Evolutionary conservation across 2,113 vertebrate genomes (phyloP), one percentile per base, ranked within the genome.

Genomic region (Campylomormyrus tamandua): DNA sequence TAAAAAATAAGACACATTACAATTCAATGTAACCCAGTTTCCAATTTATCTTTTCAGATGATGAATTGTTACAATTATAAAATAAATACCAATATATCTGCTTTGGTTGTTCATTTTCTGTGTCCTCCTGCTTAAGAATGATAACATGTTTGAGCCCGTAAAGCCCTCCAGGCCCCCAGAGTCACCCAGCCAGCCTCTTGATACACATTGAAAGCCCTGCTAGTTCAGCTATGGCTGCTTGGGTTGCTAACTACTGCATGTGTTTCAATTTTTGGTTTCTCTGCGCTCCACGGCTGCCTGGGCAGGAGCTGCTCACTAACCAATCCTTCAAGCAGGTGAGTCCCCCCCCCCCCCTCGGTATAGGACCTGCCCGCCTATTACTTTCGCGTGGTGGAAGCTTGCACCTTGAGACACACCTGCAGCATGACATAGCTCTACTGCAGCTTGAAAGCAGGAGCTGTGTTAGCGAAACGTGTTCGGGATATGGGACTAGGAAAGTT

Each of bases 281-380:
- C 96, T 96, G 95, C 94, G 86, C 91, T 92, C 96, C 96, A 93
- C 52, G 93, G 94, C 94, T 97, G 94, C 93, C 97, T 96, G 95
- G 94, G 93, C 97, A 99, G 98, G 98, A 99, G 94, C 96, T 98
- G 96, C 95, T 99, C 96, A 97, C 97, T 98, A 98, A 98, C 95
- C 95, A 97, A 94, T 96, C 96, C 95, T 97, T 95, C 94, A 97
- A 96, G 94, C 97, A 97, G 97, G 97, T 99, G 95, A 98, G 98
- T 98, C 93, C 58, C 88, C 87, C 91, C 58, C 39, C 3, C 39
- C 39, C 39, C 39, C 3, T 3, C 39, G 11, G 5, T 83, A 31
- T 8, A 17, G n/a, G 87, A 42, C 11, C 21, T 66, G 4, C 48
- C 17, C n/a, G 0, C 27, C 1, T 27, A 24, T 80, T 80, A 77